Percentiles rank a stretch among this genome's conserved stretches.
These are phyloP conservation scores for Catamblyrhynchus diadema DNA, from an alignment of 2,797 vertebrate genomes.

Conservation along the genomic window DNA sequence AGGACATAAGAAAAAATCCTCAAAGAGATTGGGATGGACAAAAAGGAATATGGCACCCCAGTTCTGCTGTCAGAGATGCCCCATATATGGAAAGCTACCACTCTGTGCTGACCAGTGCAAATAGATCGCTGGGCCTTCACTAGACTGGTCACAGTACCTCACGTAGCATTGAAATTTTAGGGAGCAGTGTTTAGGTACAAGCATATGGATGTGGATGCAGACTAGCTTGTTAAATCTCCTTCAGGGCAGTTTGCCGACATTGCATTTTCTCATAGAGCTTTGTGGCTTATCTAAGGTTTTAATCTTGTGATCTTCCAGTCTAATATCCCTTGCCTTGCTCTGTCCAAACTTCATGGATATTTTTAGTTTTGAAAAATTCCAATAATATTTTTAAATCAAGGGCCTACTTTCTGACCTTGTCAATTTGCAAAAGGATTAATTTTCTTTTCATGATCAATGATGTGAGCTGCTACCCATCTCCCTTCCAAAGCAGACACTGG, in stretches of 20 bases:
- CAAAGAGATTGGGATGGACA: background rate
- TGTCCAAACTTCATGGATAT: background rate
- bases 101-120: background rate
- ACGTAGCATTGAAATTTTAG: background rate
- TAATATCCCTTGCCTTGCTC: background rate
- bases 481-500: background rate
- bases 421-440: background rate
- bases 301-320: background rate
- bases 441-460: background rate
- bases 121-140: background rate
- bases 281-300: background rate
- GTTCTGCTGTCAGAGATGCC: background rate
- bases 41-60: background rate
- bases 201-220: background rate
- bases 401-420: background rate
- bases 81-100: accelerated
- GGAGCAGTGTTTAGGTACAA: background rate
- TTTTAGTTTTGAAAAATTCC: background rate
- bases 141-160: background rate
- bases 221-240: background rate
- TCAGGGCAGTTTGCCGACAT: background rate
- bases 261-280: background rate
- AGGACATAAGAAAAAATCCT: background rate
- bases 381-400: background rate
- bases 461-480: background rate